A percentile compares a stretch with the other conserved stretches of the same genome.
These are phyloP conservation scores for Pangasius larnaudii DNA, from an alignment of 2,797 vertebrate species.

Conservation along the genomic window DNA sequence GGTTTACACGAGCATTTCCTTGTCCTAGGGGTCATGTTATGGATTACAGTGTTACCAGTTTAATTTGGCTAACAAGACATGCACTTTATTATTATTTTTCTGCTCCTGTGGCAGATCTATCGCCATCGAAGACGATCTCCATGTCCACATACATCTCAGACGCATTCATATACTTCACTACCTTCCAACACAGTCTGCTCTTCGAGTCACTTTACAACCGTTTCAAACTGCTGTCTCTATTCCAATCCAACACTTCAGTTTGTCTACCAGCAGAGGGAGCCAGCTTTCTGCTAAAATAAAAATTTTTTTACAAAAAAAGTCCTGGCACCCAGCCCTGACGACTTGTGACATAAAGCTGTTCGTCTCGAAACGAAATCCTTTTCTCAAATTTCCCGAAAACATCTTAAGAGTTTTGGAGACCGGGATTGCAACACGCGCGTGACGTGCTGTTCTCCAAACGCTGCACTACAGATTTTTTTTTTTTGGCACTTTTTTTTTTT, in stretches of 20 bases:
- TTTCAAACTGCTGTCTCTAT: neutral
- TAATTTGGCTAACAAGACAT: neutral
- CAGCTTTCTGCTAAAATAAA: neutral
- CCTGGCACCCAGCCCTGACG: neutral
- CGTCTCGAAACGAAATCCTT: neutral
- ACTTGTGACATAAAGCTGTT: neutral
- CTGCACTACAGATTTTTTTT: neutral
- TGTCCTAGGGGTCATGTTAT: neutral
- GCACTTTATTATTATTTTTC: neutral
- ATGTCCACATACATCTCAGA: neutral
- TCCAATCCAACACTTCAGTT: neutral
- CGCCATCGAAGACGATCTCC: no score
- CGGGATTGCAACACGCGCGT: neutral
- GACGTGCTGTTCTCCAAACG: neutral
- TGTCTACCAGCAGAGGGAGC: slow-evolving; percentile 6
- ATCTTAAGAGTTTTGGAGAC: neutral
- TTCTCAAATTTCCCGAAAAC: neutral
- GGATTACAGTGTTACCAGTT: neutral
- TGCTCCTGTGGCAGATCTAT: neutral
- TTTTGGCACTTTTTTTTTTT: neutral
- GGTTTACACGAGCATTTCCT: neutral
- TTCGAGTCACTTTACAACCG: neutral
- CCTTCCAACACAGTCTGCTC: neutral
- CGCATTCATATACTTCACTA: neutral
- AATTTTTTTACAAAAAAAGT: no score